These are phyloP conservation scores for Lasioglossum villosulum DNA, from an alignment of 2,888 invertebrate genomes.

Conservation along the genomic window DNA sequence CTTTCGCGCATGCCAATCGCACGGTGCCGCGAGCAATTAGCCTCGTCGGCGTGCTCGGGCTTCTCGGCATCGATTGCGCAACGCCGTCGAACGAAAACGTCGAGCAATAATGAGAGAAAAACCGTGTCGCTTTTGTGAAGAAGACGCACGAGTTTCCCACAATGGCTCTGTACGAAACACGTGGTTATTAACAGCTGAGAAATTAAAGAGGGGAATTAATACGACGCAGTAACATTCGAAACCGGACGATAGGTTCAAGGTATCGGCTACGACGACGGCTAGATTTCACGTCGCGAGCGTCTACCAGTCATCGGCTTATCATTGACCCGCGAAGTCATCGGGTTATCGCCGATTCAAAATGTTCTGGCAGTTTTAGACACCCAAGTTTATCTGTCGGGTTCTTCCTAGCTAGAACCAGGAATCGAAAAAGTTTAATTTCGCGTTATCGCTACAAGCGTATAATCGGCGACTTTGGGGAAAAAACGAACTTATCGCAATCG, in stretches of 20 bases:
- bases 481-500: background rate
- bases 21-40: conserved; percentile 15
- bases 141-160: background rate
- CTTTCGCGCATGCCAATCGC: conserved; percentile 29
- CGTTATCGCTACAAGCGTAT: background rate
- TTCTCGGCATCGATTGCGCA: conserved; percentile 30
- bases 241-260: background rate
- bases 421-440: background rate
- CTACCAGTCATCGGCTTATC: conserved; percentile 51
- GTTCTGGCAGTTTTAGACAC: conserved; percentile 36
- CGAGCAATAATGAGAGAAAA: background rate
- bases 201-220: background rate
- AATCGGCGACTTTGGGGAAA: background rate
- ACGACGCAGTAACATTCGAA: background rate
- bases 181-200: background rate
- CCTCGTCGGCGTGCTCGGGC: background rate
- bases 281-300: conserved; percentile 38
- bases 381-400: conserved; percentile 38
- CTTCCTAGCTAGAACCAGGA: background rate
- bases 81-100: conserved; percentile 7
- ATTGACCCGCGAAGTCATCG: conserved; percentile 29
- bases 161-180: background rate
- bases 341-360: conserved; percentile 62
- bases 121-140: background rate
- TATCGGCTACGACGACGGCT: background rate